A percentile compares a stretch with the other conserved stretches of the same genome.
Conservation (phyloP, 2,888 invertebrate species). For the Cotesia congregata region DNA sequence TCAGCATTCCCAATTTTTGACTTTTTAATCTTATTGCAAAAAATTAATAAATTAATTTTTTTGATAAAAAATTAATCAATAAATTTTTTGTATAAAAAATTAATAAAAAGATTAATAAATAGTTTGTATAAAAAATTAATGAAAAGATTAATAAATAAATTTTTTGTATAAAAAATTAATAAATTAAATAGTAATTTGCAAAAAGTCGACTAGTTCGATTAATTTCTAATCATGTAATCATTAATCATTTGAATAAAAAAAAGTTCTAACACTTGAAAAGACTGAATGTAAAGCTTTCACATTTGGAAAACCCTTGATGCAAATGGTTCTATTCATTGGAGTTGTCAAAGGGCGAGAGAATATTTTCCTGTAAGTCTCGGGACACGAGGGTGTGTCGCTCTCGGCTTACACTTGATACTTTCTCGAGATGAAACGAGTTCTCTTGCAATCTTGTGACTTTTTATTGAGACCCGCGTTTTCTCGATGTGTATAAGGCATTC, state of each 20-base stretch:
- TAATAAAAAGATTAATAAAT: slow-evolving; percentile 1
- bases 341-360: slow-evolving; percentile 35
- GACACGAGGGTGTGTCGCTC: slow-evolving; percentile 38
- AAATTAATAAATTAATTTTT: background rate
- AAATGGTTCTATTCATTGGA: slow-evolving; percentile 44
- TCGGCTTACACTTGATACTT: slow-evolving; percentile 33
- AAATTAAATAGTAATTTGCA: background rate
- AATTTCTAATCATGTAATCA: background rate
- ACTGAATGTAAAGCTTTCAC: slow-evolving; percentile 16
- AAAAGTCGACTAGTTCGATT: background rate
- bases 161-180: slow-evolving; percentile 3
- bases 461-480: slow-evolving; percentile 45
- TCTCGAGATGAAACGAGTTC: slow-evolving; percentile 46
- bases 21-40: too few species aligned
- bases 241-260: slow-evolving; percentile 21
- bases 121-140: background rate
- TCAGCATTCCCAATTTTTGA: background rate
- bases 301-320: slow-evolving; percentile 37
- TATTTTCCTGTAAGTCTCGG: slow-evolving; percentile 20
- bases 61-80: slow-evolving; percentile 12
- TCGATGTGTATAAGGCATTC: slow-evolving; percentile 34
- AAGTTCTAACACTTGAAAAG: background rate
- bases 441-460: slow-evolving; percentile 48
- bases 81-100: background rate
- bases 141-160: background rate